Percentiles rank a stretch among this genome's conserved stretches.
Evolutionary conservation across 1,140 invertebrate species (phyloP).

Genomic region (Drosophila kikkawai): DNA sequence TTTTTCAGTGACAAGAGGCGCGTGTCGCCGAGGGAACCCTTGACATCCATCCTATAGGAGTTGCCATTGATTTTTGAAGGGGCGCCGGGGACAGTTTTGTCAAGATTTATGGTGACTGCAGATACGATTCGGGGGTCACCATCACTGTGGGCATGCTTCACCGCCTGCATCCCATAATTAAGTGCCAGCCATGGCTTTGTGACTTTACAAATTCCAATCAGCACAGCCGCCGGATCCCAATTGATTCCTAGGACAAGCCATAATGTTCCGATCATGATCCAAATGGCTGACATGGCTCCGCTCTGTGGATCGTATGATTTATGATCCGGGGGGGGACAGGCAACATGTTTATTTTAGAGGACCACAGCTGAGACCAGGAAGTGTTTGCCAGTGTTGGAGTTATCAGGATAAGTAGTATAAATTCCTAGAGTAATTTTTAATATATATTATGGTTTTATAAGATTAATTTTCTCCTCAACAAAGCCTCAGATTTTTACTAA

Average conservation of each 20-base stretch:
- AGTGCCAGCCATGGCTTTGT: conserved; percentile 78
- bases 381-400: not conserved
- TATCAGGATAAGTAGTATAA: not conserved
- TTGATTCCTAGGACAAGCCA: conserved; percentile 49
- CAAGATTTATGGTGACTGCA: conserved; percentile 63
- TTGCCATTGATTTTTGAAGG: conserved; percentile 23
- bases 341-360: conserved; percentile 29
- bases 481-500: conserved; percentile 1
- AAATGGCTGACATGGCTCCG: conserved; percentile 34
- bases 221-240: conserved; percentile 35
- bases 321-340: conserved; percentile 32
- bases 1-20: conserved; percentile 69
- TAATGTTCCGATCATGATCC: conserved; percentile 49
- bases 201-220: conserved; percentile 82
- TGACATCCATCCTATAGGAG: conserved; percentile 31
- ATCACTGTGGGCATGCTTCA: conserved; percentile 58
- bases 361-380: conserved; percentile 7
- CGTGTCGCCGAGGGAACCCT: conserved; percentile 34
- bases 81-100: conserved; percentile 13
- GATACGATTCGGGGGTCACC: not conserved
- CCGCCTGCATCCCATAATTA: conserved; percentile 70
- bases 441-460: not conserved
- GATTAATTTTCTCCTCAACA: not conserved
- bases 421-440: too few species aligned
- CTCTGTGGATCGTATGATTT: conserved; percentile 63